phyloP scores from a whole-genome alignment of 2,797 vertebrate species.

The Typhlichthys eigenmanni region DNA sequence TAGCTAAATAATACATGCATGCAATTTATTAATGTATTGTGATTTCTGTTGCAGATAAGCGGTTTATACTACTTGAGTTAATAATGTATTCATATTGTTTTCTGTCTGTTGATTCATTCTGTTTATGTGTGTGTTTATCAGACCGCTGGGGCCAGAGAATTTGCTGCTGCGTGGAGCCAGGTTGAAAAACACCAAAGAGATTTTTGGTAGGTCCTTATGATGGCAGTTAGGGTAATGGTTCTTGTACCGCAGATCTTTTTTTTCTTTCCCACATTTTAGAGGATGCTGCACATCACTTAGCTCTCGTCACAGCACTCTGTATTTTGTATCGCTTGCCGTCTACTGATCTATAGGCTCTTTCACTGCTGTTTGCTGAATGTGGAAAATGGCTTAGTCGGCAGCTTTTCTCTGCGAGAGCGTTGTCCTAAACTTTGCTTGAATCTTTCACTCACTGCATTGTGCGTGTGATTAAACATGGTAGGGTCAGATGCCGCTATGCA shows the following conservation, averaged over 20 bases:
- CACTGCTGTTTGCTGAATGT: background rate
- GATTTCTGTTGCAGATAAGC: no score
- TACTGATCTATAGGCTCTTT: no score
- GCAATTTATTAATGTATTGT: no score
- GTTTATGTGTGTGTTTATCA: slow-evolving; percentile 55
- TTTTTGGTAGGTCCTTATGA: slow-evolving; percentile 85
- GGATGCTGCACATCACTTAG: background rate
- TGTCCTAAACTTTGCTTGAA: no score
- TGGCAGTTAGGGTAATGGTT: slow-evolving; percentile 1
- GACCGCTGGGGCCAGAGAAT: slow-evolving; percentile 94
- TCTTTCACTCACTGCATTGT: no score
- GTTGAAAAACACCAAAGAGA: slow-evolving; percentile 98
- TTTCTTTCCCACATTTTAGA: background rate
- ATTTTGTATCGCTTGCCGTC: background rate
- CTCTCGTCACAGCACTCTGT: background rate
- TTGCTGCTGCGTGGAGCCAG: slow-evolving; percentile 95
- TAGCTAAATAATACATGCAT: no score
- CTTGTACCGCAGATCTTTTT: background rate
- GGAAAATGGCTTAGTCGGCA: background rate
- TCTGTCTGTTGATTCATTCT: slow-evolving; percentile 12
- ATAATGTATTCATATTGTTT: background rate
- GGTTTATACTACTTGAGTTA: background rate
- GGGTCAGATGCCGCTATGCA: background rate
- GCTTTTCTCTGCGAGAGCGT: background rate
- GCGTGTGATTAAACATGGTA: no score